Evolutionary conservation across 2,888 invertebrate species (phyloP).

Genomic region (Frankliniella intonsa): DNA sequence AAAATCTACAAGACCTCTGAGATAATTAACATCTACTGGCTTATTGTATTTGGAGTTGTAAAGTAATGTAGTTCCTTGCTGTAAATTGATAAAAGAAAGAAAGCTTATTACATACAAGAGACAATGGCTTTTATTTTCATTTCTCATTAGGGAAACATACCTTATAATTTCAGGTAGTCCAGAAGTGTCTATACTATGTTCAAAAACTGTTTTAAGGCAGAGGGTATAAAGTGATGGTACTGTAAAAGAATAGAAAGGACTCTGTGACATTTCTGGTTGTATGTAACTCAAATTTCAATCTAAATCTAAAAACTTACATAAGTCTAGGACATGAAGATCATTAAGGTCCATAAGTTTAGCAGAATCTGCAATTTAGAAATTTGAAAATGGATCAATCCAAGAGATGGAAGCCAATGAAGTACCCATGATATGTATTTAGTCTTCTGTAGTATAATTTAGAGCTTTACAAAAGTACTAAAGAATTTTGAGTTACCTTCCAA

Average conservation of each 20-base stretch:
- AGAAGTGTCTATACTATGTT: not conserved
- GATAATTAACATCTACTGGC: not conserved
- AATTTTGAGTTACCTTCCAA: not conserved
- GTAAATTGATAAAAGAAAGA: not conserved
- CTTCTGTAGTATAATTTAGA: not conserved
- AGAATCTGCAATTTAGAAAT: constrained; percentile 34
- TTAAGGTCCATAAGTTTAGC: constrained; percentile 68
- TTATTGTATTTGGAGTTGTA: not conserved
- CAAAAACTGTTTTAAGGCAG: not conserved
- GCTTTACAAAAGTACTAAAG: not conserved
- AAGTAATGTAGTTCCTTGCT: not conserved
- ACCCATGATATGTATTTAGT: too few species aligned
- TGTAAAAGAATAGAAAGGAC: not conserved
- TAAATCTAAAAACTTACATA: constrained; percentile 47
- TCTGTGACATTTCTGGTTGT: not conserved
- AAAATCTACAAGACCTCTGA: too few species aligned
- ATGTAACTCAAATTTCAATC: not conserved
- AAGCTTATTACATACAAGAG: not conserved
- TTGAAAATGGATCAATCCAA: too few species aligned
- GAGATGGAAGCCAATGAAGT: too few species aligned
- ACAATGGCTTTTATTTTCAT: not conserved
- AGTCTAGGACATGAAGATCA: constrained; percentile 78
- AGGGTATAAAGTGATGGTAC: constrained; percentile 12
- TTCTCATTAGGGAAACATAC: not conserved
- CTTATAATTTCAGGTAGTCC: constrained; percentile 16